phyloP scores from a whole-genome alignment of 2,113 vertebrate genomes.

The Romanogobio albipinnatus region DNA sequence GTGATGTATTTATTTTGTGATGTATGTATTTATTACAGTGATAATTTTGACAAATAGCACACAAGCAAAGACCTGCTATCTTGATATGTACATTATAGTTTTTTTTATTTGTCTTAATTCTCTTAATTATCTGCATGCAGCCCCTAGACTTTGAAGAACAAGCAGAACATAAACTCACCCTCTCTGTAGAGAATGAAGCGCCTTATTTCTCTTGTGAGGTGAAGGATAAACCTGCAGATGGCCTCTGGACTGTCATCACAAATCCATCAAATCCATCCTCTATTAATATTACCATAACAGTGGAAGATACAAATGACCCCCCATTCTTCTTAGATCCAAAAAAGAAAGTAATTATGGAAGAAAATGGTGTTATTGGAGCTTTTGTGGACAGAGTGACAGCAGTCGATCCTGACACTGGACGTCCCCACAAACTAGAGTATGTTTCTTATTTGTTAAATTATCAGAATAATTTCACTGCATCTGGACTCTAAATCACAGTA shows the following conservation, averaged over 20 bases:
- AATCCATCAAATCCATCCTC: neutral
- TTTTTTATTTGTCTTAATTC: neutral
- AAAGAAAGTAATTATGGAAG: conserved; percentile 21
- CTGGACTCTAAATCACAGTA: neutral
- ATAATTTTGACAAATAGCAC: no score
- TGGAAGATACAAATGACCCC: conserved; percentile 71
- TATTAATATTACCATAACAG: conserved; percentile 49
- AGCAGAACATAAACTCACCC: conserved; percentile 47
- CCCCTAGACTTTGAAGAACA: conserved; percentile 61
- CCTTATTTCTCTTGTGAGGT: conserved; percentile 64
- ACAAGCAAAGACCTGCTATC: neutral
- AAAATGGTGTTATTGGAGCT: conserved; percentile 54
- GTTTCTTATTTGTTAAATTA: neutral
- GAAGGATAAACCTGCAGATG: accelerated
- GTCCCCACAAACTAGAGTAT: conserved; percentile 3
- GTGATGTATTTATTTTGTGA: no score
- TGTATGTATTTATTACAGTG: no score
- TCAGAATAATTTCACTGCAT: neutral
- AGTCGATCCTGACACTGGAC: conserved; percentile 61
- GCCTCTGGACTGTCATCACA: conserved; percentile 58
- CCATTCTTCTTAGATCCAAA: conserved; percentile 55
- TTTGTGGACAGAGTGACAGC: conserved; percentile 60
- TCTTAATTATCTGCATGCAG: conserved; percentile 54
- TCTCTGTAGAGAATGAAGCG: conserved; percentile 65
- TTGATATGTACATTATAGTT: neutral